phyloP scores from a whole-genome alignment of 1,140 invertebrate genomes.

The Ceratina calcarata region DNA sequence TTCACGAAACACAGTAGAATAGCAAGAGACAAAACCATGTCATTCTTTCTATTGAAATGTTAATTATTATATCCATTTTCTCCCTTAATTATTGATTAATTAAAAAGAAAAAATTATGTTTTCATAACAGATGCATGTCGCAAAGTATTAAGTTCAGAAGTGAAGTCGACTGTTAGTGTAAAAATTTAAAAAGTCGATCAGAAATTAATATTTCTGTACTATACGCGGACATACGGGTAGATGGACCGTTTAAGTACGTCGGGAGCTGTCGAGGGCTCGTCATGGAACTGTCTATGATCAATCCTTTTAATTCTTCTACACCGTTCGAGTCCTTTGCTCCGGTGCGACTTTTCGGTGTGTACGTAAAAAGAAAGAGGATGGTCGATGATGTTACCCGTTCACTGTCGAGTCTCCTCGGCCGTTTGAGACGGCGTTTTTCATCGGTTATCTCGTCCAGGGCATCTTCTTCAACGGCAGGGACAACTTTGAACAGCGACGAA shows the following conservation, averaged over 20 bases:
- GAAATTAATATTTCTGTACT: no score
- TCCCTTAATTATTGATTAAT: no score
- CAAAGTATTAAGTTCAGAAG: no score
- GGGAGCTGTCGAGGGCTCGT: slow-evolving; percentile 23
- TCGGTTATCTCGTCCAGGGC: slow-evolving; percentile 65
- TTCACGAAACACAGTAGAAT: not conserved
- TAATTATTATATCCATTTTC: no score
- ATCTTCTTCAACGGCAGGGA: slow-evolving; percentile 58
- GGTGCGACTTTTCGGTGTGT: not conserved
- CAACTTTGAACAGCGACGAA: slow-evolving; percentile 63
- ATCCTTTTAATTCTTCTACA: slow-evolving; percentile 35
- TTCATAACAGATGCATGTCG: no score
- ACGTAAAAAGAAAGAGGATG: not conserved
- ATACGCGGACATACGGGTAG: not conserved
- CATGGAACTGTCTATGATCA: not conserved
- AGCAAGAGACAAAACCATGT: no score
- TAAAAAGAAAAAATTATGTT: no score
- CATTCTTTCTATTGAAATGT: no score
- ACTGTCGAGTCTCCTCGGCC: not conserved
- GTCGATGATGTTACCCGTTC: not conserved
- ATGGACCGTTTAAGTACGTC: slow-evolving; percentile 12
- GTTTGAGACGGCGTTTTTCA: slow-evolving; percentile 59
- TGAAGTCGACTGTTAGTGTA: no score
- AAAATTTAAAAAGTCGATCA: no score
- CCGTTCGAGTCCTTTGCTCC: slow-evolving; percentile 25